Base-by-base conservation (phyloP, 2,888 invertebrate genomes). In the Aromia moschata region DNA sequence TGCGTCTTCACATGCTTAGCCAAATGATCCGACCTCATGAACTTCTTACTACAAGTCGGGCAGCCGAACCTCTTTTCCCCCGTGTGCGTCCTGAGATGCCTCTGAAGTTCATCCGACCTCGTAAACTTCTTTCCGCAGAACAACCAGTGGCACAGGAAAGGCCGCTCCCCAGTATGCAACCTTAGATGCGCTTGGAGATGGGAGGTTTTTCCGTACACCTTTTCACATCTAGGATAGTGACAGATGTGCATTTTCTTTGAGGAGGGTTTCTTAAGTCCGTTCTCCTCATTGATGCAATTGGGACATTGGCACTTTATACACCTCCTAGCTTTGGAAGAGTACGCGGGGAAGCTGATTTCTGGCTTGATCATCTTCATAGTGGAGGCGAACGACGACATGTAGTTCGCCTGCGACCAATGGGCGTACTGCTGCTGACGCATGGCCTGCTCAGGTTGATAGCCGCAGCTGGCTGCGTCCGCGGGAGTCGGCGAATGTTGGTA, bases 11-110 rank as follows among this genome's bases (percentile, higher is more conserved):
- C 87, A 79, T 96, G 96, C 79, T 96, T 97, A 60, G 89, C 90
- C n/a, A 97, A 84, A 78, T 97, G 96, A 78, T 96, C 96, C 62
- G 94, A 94, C 14, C 96, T 84, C 89, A 94, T 95, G 80, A 96
- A 96, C 45, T 92, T 85, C 78, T 96, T 97, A 33, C 89, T 86
- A 79, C 96, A 96, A n/a, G 89, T 85, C 38, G 89, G 87, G 75
- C 96, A 96, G 1, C 89, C 87, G 77, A 95, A 96, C 30, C 94
- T 84, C 70, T 95, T 94, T 77, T 96, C 95, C 0, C 93, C 93
- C 0, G 95, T 92, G 75, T 96, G 96, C 0, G 94, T 96, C 20
- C 96, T 84, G 12, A 92, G 82, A 75, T 96, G 96, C 38, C 96
- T 86, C 77, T 94, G 94, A 25, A 96, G 82, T 76, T 96, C 96